Evolutionary conservation across 2,888 invertebrate genomes (phyloP).

Genomic region (Coenonympha arcania): DNA sequence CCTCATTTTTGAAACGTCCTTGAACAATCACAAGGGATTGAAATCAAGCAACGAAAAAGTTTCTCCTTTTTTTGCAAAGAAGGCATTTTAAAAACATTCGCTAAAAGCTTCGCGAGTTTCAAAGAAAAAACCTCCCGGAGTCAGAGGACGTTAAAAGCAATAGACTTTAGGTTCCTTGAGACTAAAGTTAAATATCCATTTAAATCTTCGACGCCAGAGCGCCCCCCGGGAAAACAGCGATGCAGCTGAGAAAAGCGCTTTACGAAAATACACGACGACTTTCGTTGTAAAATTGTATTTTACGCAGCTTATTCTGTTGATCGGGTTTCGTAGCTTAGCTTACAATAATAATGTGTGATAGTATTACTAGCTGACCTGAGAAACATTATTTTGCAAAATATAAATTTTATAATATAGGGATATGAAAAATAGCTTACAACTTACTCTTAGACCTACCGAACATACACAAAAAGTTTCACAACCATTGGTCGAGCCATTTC

Average conservation of each 20-base stretch:
- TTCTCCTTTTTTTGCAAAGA: slow-evolving; percentile 43
- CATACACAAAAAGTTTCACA: too few relatives aligned
- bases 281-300: background rate
- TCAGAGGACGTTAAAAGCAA: slow-evolving; percentile 54
- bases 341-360: too few relatives aligned
- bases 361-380: too few relatives aligned
- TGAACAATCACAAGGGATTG: slow-evolving; percentile 14
- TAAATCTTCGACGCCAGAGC: slow-evolving; percentile 64
- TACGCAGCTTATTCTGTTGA: too few relatives aligned
- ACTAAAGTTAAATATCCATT: slow-evolving; percentile 74
- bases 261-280: slow-evolving; percentile 9
- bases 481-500: too few relatives aligned
- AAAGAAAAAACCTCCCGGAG: slow-evolving; percentile 46
- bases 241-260: slow-evolving; percentile 52
- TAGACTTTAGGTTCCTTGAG: slow-evolving; percentile 68
- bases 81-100: slow-evolving; percentile 64
- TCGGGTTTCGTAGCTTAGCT: too few relatives aligned
- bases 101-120: slow-evolving; percentile 63
- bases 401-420: too few relatives aligned
- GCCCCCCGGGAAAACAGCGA: slow-evolving; percentile 49
- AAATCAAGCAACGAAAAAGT: slow-evolving; percentile 28
- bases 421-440: too few relatives aligned
- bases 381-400: too few relatives aligned
- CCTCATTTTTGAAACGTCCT: slow-evolving; percentile 12
- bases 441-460: too few relatives aligned